Evolutionary conservation across 1,140 invertebrate genomes (phyloP).

Genomic region (Nixonia krombeini): DNA sequence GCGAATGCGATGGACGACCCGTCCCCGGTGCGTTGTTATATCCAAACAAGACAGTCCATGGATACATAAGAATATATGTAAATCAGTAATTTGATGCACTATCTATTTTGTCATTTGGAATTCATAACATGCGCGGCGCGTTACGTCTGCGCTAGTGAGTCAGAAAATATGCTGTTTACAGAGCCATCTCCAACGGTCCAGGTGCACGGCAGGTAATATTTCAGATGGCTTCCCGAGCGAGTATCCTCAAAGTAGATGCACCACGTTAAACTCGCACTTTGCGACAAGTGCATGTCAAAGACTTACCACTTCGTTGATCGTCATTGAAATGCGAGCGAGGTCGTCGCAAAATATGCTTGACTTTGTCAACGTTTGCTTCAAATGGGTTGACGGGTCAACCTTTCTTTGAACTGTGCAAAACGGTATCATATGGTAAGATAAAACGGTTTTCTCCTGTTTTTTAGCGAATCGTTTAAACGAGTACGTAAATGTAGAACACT

Average conservation of each 20-base stretch:
- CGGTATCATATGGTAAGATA: too few species aligned
- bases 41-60: background rate
- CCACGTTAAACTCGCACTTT: constrained; percentile 35
- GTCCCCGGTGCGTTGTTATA: too few species aligned
- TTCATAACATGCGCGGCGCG: constrained; percentile 55
- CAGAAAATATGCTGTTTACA: constrained; percentile 62
- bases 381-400: too few species aligned
- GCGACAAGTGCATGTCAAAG: constrained; percentile 42
- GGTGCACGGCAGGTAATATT: constrained; percentile 32
- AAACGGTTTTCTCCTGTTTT: too few species aligned
- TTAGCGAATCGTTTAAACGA: too few species aligned
- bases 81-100: constrained; percentile 48
- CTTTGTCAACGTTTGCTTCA: too few species aligned
- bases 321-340: constrained; percentile 36
- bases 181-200: constrained; percentile 34
- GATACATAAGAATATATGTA: constrained; percentile 27
- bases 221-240: constrained; percentile 24
- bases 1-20: too few species aligned
- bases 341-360: too few species aligned
- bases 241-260: constrained; percentile 36
- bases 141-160: constrained; percentile 57
- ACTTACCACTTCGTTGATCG: background rate
- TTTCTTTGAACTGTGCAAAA: too few species aligned
- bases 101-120: constrained; percentile 49
- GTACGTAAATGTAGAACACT: too few species aligned